These are phyloP conservation scores for Eupithecia subumbrata DNA, from an alignment of 2,888 invertebrate genomes.

Conservation along the genomic window DNA sequence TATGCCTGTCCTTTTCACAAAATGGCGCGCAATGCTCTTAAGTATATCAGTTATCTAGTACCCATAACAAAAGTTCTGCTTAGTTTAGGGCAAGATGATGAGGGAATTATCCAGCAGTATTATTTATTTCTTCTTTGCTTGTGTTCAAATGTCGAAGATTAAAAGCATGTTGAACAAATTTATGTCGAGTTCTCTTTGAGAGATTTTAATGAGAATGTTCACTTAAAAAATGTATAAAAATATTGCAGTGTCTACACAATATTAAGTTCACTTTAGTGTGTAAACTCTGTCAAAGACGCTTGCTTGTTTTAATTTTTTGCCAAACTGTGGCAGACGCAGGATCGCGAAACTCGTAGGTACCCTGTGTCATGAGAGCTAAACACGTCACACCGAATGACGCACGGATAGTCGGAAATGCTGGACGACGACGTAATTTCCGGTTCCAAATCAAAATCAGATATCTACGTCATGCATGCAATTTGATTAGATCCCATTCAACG, in stretches of 20 bases:
- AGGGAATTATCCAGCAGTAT: too few relatives aligned
- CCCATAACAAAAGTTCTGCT: too few relatives aligned
- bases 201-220: too few relatives aligned
- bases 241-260: too few relatives aligned
- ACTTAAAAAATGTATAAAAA: too few relatives aligned
- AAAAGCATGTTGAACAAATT: neutral
- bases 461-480: constrained; percentile 4
- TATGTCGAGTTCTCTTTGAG: neutral
- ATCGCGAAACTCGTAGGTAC: neutral
- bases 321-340: neutral
- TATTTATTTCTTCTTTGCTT: too few relatives aligned
- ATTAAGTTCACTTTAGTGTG: neutral
- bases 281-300: neutral
- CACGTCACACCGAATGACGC: neutral
- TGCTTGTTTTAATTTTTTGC: neutral
- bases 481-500: constrained; percentile 19
- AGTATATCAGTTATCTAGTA: too few relatives aligned
- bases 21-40: too few relatives aligned
- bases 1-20: too few relatives aligned
- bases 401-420: neutral
- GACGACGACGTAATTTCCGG: constrained; percentile 24
- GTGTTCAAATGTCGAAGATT: neutral
- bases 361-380: neutral
- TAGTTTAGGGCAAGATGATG: too few relatives aligned
- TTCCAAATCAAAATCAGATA: constrained; percentile 18